Percentiles rank a stretch among this genome's conserved stretches.
Evolutionary conservation across 1,140 invertebrate species (phyloP).

Genomic region (Heliconius eleuchia): DNA sequence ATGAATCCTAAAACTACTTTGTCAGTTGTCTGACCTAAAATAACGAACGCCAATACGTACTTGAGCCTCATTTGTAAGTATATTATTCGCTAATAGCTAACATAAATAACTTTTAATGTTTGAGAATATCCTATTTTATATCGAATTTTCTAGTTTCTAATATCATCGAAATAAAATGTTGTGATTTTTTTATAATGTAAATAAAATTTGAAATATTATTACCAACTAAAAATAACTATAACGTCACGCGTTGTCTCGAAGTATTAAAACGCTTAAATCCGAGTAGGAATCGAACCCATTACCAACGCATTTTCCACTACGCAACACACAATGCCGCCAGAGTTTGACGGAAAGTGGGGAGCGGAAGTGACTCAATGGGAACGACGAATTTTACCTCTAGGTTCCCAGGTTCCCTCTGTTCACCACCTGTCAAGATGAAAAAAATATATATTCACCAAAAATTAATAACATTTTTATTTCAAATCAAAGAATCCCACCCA

Average conservation of each 20-base stretch:
- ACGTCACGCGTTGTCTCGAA: no score
- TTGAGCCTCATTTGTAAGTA: slow-evolving; percentile 23
- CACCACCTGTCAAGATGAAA: not conserved
- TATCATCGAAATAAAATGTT: slow-evolving; percentile 14
- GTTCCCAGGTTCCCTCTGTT: no score
- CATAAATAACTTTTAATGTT: slow-evolving; percentile 28
- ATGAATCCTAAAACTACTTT: slow-evolving; percentile 30
- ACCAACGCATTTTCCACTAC: no score
- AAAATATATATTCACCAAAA: not conserved
- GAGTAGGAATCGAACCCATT: no score
- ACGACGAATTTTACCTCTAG: no score
- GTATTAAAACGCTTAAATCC: no score
- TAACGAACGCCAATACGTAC: slow-evolving; percentile 22
- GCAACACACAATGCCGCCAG: no score
- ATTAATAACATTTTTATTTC: not conserved
- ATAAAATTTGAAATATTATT: no score
- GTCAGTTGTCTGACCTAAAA: slow-evolving; percentile 35
- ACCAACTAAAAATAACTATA: no score
- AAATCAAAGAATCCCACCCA: not conserved
- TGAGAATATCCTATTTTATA: slow-evolving; percentile 16
- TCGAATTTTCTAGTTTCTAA: not conserved
- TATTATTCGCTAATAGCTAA: slow-evolving; percentile 27
- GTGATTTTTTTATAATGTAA: no score
- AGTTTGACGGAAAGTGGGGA: no score
- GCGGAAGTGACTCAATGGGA: no score